Base-by-base conservation (phyloP, 2,113 vertebrate genomes). In the Lethenteron camtschaticum region DNA sequence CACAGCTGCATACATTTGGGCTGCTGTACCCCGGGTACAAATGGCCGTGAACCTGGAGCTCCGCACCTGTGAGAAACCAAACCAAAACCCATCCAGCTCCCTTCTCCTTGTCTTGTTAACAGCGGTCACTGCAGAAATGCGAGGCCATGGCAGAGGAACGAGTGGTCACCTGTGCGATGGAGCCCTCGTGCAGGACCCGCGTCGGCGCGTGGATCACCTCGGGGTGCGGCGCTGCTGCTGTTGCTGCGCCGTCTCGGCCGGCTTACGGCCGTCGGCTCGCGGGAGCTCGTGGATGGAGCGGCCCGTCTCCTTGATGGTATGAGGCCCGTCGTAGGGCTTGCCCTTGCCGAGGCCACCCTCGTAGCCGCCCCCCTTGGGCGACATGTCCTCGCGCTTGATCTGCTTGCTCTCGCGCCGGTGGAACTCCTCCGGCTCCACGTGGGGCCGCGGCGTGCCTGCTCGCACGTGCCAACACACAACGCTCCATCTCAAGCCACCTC, bases 271-370 rank as follows among this genome's bases (percentile, higher is more conserved):
- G 68, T 95, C 88, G 78, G 96, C 87, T 12, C 89, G 79, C n/a
- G 92, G 90, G 72, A 99, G 96, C 79, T 99, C 91, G 1, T 99
- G 92, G 79, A 97, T 91, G 57, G 91, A 99, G 58, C 94, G 89
- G 2, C 94, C 91, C 85, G 88, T 89, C 75, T 97, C 94, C 77
- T 97, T 96, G 72, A 99, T 96, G 57, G 90, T 99, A 74, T 89
- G 96, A 57, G 89, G 85, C 5, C 86, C 86, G 56, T 99, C 94
- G 0, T 99, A 96, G 0, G 90, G 92, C 68, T 96, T 95, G 70
- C 90, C 90, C 78, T 96, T 96, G 57, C 81, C 83, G 73, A 97
- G 95, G 74, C 88, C 87, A 55, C 92, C 90, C 77, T 99, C 94
- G 16, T 88, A 95, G 0, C 87, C 82, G 70, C 89, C 84, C 60